These are phyloP conservation scores for Grantiella picta DNA, from an alignment of 2,113 vertebrate genomes.

Conservation along the genomic window DNA sequence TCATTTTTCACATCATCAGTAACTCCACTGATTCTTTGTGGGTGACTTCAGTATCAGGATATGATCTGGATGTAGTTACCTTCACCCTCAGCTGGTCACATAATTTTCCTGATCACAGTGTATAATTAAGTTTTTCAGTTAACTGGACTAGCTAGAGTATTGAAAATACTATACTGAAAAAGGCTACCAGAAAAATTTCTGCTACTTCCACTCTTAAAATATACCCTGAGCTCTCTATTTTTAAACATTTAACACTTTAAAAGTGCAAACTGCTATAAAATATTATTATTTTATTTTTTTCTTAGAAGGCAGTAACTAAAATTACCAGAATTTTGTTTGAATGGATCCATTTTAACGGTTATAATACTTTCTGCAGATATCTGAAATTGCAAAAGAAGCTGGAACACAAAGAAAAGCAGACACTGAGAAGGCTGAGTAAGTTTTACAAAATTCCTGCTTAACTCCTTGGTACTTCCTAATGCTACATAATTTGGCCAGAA, in stretches of 20 bases:
- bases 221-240: neutral
- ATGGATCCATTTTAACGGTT: neutral
- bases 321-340: neutral
- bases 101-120: neutral
- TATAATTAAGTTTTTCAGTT: neutral
- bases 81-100: neutral
- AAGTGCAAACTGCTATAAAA: neutral
- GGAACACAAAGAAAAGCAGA: constrained; percentile 83
- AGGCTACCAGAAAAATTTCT: neutral
- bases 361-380: constrained; percentile 68
- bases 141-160: neutral
- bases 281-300: neutral
- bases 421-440: constrained; percentile 95
- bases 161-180: neutral
- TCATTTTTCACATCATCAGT: neutral
- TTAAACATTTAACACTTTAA: neutral
- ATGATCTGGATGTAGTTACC: neutral
- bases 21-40: neutral
- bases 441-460: neutral
- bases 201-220: neutral
- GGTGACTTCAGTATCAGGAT: neutral
- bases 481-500: neutral
- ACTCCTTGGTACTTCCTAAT: neutral
- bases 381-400: constrained; percentile 75
- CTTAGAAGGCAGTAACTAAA: neutral